Conservation (phyloP, 2,888 invertebrate species). For the Drosophila borborema region DNA sequence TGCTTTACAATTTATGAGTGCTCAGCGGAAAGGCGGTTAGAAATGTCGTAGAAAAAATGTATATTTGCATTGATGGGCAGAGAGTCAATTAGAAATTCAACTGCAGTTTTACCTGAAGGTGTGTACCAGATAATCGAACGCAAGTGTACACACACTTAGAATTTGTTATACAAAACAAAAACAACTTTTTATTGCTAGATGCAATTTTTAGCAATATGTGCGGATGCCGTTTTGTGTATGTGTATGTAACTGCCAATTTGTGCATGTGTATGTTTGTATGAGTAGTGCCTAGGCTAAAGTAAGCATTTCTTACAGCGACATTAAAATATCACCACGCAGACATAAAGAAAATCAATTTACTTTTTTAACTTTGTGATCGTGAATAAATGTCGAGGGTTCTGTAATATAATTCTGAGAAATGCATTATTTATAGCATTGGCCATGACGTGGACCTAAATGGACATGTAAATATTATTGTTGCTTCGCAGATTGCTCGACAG, state of each 20-base stretch:
- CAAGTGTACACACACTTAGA: background rate
- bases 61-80: conserved; percentile 23
- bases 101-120: conserved; percentile 29
- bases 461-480: conserved; percentile 65
- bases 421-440: conserved; percentile 31
- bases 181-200: background rate
- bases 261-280: background rate
- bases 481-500: conserved; percentile 50
- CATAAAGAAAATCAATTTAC: background rate
- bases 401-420: background rate
- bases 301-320: background rate
- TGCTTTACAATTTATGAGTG: conserved; percentile 20
- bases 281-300: background rate
- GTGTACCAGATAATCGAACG: conserved; percentile 27
- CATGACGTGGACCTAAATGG: conserved; percentile 18
- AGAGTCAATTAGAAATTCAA: conserved; percentile 38
- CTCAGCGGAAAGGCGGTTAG: conserved; percentile 19
- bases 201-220: background rate
- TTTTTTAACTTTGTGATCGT: background rate
- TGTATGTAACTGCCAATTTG: background rate
- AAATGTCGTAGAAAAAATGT: conserved; percentile 11
- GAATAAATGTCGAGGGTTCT: background rate
- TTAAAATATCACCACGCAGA: too few relatives aligned
- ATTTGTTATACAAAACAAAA: background rate
- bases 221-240: background rate